phyloP scores from a whole-genome alignment of 1,140 invertebrate genomes.

The Heliothis subflexa region DNA sequence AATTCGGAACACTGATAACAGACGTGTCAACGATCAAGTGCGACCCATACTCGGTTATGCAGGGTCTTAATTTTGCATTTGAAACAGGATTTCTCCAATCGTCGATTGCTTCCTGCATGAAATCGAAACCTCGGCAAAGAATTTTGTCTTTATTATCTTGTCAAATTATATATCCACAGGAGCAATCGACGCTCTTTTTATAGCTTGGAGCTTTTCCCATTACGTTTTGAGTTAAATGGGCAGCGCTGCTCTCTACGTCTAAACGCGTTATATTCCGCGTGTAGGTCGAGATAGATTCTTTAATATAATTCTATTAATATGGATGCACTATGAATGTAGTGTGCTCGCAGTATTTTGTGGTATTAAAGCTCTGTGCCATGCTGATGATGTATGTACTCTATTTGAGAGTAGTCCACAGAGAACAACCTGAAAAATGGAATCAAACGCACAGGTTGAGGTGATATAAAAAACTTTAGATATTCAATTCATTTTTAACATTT shows the following conservation, averaged over 20 bases:
- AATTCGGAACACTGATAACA: not conserved
- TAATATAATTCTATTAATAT: no score
- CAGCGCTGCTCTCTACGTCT: no score
- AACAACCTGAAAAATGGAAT: slow-evolving; percentile 29
- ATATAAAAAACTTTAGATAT: slow-evolving; percentile 5
- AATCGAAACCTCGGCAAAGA: not conserved
- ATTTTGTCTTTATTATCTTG: not conserved
- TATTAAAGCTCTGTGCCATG: no score
- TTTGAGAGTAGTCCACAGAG: not conserved
- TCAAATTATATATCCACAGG: not conserved
- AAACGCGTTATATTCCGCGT: no score
- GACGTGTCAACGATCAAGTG: not conserved
- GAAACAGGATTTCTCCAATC: not conserved
- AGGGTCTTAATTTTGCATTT: not conserved
- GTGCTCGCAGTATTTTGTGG: no score
- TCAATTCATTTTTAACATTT: no score
- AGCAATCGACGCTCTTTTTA: no score
- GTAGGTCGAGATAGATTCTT: no score
- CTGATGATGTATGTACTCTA: not conserved
- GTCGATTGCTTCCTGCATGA: not conserved
- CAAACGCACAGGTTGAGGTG: slow-evolving; percentile 45
- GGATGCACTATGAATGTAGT: no score
- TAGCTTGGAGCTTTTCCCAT: no score
- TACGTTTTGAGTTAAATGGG: no score
- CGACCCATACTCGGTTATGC: not conserved